Evolutionary conservation across 30 jellyfish, hydroid and myxozoan genomes (phyloP), one percentile per base, ranked within the genome.

Genomic region (Cassiopea andromeda): DNA sequence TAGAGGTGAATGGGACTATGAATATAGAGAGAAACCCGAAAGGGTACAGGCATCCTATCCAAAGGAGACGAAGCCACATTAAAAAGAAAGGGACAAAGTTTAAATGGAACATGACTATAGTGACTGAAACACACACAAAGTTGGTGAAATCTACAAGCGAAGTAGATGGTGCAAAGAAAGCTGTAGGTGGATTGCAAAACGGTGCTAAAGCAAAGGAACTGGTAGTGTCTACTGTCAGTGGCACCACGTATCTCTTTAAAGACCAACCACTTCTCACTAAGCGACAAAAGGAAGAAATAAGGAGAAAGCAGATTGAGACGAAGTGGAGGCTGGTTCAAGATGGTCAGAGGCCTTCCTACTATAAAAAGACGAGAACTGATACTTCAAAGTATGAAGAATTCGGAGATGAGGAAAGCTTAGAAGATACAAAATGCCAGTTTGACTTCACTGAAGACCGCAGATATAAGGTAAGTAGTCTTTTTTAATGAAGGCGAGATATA

Each of bases 251-350:
- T 10, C 64, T 54, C 64, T 10, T 54, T 54, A 6, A 10, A 16
- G 79, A 70, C 15, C n/a, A 17, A 19, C 79, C 79, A 70, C 54
- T 54, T 70, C 54, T 70, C 7, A 70, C 79, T 1, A 70, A 70
- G 79, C 7, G 79, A 12, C 79, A 70, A 27, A 70, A 70, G 50
- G 7, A 8, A 27, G 7, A 54, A 27, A 16, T 70, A 54, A 70
- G 79, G 54, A 70, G 27, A 43, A 70, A 70, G 50, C 49, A 43
- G 38, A 70, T 38, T 18, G 79, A 70, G 49, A n/a, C 1, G 54
- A 70, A 27, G 50, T 4, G 79, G 57, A 70, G 50, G 50, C 18
- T 27, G 6, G 2, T 70, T 12, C 5, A 43, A 2, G 79, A 70
- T 50, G 50, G 57, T 50, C 57, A 70, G 38, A n/a, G 15, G 54